phyloP scores from a whole-genome alignment of 2,797 vertebrate species.

The Semaprochilodus insignis region DNA sequence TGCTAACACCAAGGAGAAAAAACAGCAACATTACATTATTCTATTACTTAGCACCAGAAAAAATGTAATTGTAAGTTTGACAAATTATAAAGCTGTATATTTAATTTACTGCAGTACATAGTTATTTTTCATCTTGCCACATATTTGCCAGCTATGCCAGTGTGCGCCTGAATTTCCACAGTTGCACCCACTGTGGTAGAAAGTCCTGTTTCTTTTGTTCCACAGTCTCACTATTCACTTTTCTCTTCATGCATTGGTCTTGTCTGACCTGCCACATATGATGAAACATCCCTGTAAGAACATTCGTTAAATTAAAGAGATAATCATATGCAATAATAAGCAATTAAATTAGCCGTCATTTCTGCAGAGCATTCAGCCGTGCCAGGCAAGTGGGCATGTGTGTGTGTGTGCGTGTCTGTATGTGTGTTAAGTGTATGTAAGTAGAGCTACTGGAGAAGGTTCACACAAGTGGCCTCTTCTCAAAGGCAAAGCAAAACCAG shows the following conservation, averaged over 20 bases:
- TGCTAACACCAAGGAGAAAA: no score
- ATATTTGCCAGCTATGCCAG: no score
- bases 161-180: neutral
- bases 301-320: neutral
- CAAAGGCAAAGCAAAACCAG: slow-evolving; percentile 7
- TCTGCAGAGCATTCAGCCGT: slow-evolving; percentile 46
- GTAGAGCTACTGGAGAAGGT: slow-evolving; percentile 26
- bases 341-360: slow-evolving; percentile 50
- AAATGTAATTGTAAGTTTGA: no score
- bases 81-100: neutral
- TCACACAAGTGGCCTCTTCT: slow-evolving; percentile 16
- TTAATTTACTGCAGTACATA: neutral
- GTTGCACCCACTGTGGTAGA: neutral
- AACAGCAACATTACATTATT: no score
- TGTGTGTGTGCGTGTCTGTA: slow-evolving; percentile 28
- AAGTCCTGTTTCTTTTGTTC: neutral
- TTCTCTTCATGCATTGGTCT: neutral
- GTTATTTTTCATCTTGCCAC: neutral
- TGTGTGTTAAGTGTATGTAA: slow-evolving; percentile 20
- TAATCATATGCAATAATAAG: slow-evolving; percentile 46
- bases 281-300: neutral
- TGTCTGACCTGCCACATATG: neutral
- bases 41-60: no score
- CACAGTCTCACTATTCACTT: neutral
- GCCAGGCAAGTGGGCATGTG: slow-evolving; percentile 39